These are phyloP conservation scores for Bubo scandiacus DNA, from an alignment of 2,113 vertebrate species.

Conservation along the genomic window DNA sequence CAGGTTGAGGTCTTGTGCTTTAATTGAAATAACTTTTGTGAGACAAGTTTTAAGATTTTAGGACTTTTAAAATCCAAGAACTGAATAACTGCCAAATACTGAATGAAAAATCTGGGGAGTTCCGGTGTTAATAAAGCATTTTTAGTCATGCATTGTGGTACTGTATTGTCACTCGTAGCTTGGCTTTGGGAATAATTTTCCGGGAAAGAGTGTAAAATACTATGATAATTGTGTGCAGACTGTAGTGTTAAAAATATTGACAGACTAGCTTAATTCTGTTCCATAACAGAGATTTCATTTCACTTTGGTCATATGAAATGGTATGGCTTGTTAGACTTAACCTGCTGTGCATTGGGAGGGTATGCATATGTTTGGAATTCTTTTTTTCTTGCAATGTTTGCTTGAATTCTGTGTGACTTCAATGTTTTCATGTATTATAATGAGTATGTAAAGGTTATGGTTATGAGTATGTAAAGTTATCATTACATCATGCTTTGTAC, in stretches of 20 bases:
- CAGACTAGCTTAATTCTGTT: not conserved
- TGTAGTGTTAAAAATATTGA: not conserved
- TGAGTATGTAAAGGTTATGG: not conserved
- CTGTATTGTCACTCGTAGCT: not conserved
- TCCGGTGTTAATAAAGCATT: not conserved
- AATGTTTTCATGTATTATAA: slow-evolving; percentile 1
- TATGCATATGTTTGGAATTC: not conserved
- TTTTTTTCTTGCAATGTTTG: not conserved
- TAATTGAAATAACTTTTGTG: not conserved
- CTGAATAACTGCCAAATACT: not conserved
- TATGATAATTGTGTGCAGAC: not conserved
- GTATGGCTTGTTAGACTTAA: not conserved
- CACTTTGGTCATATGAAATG: not conserved
- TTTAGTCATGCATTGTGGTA: not conserved
- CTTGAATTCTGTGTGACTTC: not conserved
- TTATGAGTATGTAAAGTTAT: not conserved
- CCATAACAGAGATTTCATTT: not conserved
- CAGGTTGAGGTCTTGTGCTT: not conserved
- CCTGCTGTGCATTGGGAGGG: not conserved
- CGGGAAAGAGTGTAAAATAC: not conserved
- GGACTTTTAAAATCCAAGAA: not conserved
- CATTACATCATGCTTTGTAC: not conserved
- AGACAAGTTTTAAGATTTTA: not conserved
- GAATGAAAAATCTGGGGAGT: not conserved
- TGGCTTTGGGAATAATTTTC: not conserved